Evolutionary conservation across 2,113 vertebrate species (phyloP), one percentile per base, ranked within the genome.

Genomic region (Erpornis zantholeuca): DNA sequence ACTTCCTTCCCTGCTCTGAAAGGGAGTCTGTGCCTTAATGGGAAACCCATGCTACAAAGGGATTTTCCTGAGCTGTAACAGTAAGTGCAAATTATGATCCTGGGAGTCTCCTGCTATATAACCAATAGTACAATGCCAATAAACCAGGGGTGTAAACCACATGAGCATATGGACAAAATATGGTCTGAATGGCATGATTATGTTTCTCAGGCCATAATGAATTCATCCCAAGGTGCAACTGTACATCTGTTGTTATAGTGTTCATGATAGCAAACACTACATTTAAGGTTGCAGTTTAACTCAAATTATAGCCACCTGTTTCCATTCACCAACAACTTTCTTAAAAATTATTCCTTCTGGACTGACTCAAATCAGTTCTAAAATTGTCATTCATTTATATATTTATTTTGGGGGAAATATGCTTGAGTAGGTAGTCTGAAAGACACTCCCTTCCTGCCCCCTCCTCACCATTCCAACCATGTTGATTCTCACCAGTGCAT

Each of bases 151-250:
- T 97, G 91, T 89, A 96, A 97, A 97, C 94, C 96, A 94, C 95
- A 97, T 79, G 95, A 97, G 94, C 96, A 97, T 97, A 97, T 97
- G 97, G 97, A 94, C 93, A 96, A 96, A 97, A 97, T 97, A 96
- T 97, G 96, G 96, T 95, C 96, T 95, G 95, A 96, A 97, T 97
- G 96, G 94, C 95, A 94, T 97, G 94, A 96, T 92, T 96, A 94
- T 96, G 95, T 95, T 97, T 93, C 94, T 96, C 93, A 71, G 96
- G 91, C 94, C 94, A 91, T 97, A 97, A 96, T 97, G 96, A 96
- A 96, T 97, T 95, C 90, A 95, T 96, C 96, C 97, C 97, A 97
- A 97, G 97, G 95, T 97, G 86, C 97, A 96, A 95, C 82, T 93
- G 91, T 97, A 97, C 96, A 97, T 97, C 96, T 97, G 96, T 95